phyloP scores from a whole-genome alignment of 2,797 vertebrate genomes.

The Glyptemys insculpta region DNA sequence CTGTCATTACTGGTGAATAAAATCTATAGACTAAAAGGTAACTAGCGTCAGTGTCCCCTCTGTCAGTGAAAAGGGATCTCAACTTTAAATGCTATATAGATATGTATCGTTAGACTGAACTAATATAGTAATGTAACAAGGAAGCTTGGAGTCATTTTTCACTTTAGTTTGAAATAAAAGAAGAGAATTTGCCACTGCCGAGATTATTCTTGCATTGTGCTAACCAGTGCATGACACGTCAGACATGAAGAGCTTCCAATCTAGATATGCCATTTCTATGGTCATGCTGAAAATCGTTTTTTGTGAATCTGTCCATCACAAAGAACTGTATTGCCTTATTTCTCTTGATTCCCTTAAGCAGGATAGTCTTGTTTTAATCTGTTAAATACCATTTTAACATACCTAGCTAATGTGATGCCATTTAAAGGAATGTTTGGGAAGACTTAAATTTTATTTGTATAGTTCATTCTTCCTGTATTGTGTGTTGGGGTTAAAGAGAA shows the following conservation, averaged over 20 bases:
- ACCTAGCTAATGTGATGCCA: background rate
- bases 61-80: background rate
- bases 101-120: background rate
- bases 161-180: conserved; percentile 12
- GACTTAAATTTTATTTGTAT: background rate
- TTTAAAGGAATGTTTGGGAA: background rate
- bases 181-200: conserved; percentile 29
- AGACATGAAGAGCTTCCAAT: background rate
- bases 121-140: conserved; percentile 29
- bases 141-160: conserved; percentile 3
- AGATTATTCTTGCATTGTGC: conserved; percentile 40
- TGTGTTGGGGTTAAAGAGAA: background rate
- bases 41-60: background rate
- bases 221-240: conserved; percentile 21
- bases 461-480: background rate
- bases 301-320: background rate
- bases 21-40: background rate
- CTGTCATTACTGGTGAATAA: background rate
- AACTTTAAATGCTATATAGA: conserved; percentile 7
- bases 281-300: conserved; percentile 21
- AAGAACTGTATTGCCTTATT: background rate
- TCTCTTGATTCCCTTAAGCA: background rate
- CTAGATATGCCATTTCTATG: conserved; percentile 3
- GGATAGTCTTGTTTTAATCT: background rate
- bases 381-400: background rate